Evolutionary conservation across 1,140 invertebrate species (phyloP), one percentile per base, ranked within the genome.

Genomic region (Tenebrio molitor): DNA sequence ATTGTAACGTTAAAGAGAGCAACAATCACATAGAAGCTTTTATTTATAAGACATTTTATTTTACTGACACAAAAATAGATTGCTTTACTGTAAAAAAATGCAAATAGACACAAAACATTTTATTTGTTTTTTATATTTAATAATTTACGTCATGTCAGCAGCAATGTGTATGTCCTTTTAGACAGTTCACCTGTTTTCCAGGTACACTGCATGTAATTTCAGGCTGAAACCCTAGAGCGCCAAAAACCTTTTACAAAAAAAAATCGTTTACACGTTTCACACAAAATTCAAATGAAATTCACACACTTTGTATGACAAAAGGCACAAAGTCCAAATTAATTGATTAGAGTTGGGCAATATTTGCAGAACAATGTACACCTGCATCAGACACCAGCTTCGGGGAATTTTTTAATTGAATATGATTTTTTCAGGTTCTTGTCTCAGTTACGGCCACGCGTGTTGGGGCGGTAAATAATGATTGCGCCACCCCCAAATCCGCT

Each of bases 381-480:
- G n/a, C n/a, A n/a, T n/a, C n/a, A n/a, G n/a, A n/a, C n/a, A n/a
- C 21, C n/a, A 67, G 21, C 16, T 50, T 50, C 41, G 29, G 7
- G n/a, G 14, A n/a, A 66, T 42, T 66, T 41, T 41, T 21, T 66
- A 42, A 42, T 44, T 66, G n/a, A 44, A 68, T 7, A n/a, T 39
- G 2, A 29, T 29, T 46, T 25, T 87, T 87, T 64, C 82, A 89
- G 88, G 86, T 19, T 87, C 87, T 7, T 89, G 88, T 73, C 72
- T 88, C 39, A 88, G 84, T 76, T 88, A 88, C 75, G 88, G 88
- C 50, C 86, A 88, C 74, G 86, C 87, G 0, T 89, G 88, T 78
- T 89, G 87, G 88, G 88, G 88, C 79, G 88, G 88, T 88, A 82
- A 84, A 84, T 84, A 16, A 58, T 42, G 6, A 21, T 10, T 39